Percentiles rank a stretch among this genome's conserved stretches.
Evolutionary conservation across 1,140 invertebrate genomes (phyloP).

Genomic region (Drosophila parabipectinata): DNA sequence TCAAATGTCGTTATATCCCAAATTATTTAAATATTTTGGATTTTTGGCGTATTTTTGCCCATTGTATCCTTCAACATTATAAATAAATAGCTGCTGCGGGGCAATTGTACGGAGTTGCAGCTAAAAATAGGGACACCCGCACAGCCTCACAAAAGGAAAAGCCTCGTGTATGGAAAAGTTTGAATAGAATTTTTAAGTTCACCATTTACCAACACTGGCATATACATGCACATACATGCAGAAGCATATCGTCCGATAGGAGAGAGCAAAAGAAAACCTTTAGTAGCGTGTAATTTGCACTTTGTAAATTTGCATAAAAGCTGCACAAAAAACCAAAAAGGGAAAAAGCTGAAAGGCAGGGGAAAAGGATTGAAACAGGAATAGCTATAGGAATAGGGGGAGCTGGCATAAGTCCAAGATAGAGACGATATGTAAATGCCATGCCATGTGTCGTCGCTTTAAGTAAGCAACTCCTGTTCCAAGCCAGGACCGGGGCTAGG

Average conservation of each 20-base stretch:
- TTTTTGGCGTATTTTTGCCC: neutral
- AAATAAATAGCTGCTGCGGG: slow-evolving; percentile 69
- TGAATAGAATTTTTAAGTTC: slow-evolving; percentile 82
- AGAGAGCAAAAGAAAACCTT: slow-evolving; percentile 65
- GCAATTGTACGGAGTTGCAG: slow-evolving; percentile 15
- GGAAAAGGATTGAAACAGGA: neutral
- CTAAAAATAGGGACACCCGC: slow-evolving; percentile 30
- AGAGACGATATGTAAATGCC: slow-evolving; percentile 79
- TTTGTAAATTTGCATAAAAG: slow-evolving; percentile 83
- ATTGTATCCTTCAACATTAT: slow-evolving; percentile 57
- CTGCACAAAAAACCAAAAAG: slow-evolving; percentile 47
- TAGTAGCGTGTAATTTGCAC: slow-evolving; percentile 83
- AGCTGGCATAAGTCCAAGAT: slow-evolving; percentile 76
- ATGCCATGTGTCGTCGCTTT: slow-evolving; percentile 76
- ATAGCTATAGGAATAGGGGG: neutral
- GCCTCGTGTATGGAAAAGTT: slow-evolving; percentile 64
- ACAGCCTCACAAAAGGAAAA: slow-evolving; percentile 29
- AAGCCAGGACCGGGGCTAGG: neutral
- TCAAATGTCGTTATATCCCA: too few relatives aligned
- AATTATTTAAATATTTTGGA: neutral
- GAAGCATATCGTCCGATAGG: slow-evolving; percentile 47
- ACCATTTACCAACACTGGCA: slow-evolving; percentile 67
- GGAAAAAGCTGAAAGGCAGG: neutral
- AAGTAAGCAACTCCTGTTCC: slow-evolving; percentile 48
- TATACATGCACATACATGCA: slow-evolving; percentile 15